Evolutionary conservation across 1,140 invertebrate genomes (phyloP).

Genomic region (Drosophila leontia): DNA sequence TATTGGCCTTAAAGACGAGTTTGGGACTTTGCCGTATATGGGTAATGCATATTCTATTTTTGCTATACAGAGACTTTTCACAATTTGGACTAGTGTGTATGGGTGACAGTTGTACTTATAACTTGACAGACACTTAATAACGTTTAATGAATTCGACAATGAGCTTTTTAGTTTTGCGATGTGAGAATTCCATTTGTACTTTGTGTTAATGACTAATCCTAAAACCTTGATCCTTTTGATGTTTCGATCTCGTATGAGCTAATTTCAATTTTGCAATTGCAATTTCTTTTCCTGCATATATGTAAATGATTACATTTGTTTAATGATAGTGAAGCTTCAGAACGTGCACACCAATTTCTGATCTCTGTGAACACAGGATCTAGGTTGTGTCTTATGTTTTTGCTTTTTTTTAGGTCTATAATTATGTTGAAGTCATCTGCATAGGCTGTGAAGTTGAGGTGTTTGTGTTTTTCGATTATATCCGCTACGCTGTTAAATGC

Average conservation of each 20-base stretch:
- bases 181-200: not conserved
- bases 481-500: slow-evolving; percentile 2
- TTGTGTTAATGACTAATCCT: not conserved
- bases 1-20: not conserved
- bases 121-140: not conserved
- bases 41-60: not conserved
- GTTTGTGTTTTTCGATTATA: not conserved
- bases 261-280: not conserved
- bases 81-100: not conserved
- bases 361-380: not conserved
- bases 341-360: not conserved
- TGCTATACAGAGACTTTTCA: too few relatives aligned
- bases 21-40: not conserved
- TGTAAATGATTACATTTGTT: not conserved
- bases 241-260: not conserved
- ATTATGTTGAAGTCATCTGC: not conserved
- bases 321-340: not conserved
- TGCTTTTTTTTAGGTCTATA: not conserved
- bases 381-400: not conserved
- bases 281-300: not conserved
- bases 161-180: not conserved
- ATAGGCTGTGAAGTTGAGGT: not conserved
- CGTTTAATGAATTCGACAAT: not conserved
- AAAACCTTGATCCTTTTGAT: not conserved
- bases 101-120: slow-evolving; percentile 3